Evolutionary conservation across 1,140 invertebrate species (phyloP), one percentile per base, ranked within the genome.

Genomic region (Tetramorium alpestre): DNA sequence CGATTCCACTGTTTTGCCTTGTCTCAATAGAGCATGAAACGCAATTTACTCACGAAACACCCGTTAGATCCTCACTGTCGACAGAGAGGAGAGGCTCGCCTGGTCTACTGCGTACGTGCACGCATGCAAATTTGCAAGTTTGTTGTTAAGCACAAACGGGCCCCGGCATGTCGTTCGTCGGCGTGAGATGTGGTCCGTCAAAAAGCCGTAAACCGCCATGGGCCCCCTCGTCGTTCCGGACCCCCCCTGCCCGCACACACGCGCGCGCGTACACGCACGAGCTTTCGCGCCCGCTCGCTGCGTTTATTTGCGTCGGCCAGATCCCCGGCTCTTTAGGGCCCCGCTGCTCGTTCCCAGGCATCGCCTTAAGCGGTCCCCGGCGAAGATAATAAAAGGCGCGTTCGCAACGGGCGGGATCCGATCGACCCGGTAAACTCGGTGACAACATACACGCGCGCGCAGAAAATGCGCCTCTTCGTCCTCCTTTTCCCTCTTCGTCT

Each of bases 101-200:
- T 47, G 77, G 60, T 56, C 49, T 54, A 47, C 41, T 54, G 80
- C 58, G 62, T 67, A 86, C 82, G 82, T 62, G 78, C 85, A 76
- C 89, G 92, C 91, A 94, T 94, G 93, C 91, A 94, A 94, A 94
- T 94, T 93, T 89, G 93, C 91, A 92, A 93, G 88, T 93, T 92
- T 92, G 91, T 93, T 92, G 91, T 90, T 91, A 88, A 90, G 91
- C 90, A 87, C 88, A 91, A 56, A 49, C 56, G 41, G 54, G 49
- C 56, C 62, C 72, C 54, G 88, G 85, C 85, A 89, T 91, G 92
- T 90, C 92, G 91, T 93, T 85, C 82, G 78, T 86, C 89, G 92
- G 91, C 92, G 93, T 94, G 93, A 94, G 93, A 94, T 94, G 93
- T 93, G 93, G 93, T 94, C 93, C 93, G 93, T 94, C 93, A 94